Evolutionary conservation across 1,140 invertebrate species (phyloP), one percentile per base, ranked within the genome.

Genomic region (Propsilocerus akamusi): DNA sequence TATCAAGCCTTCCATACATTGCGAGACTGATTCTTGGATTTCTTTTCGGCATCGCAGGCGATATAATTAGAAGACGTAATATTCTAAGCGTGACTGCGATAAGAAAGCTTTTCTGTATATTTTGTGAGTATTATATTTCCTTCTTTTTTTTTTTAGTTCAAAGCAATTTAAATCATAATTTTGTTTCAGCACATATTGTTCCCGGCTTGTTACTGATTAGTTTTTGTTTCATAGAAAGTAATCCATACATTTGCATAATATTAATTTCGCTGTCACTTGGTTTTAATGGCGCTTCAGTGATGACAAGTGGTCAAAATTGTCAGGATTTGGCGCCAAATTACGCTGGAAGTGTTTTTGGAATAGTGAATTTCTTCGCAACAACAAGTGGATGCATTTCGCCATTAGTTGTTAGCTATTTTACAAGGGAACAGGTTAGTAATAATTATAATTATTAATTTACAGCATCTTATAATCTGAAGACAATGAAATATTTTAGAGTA

Each of bases 261-360:
- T 71, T 86, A 54, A 71, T 86, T 51, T 81, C 81, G 11, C 57
- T 82, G 32, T 84, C 86, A 0, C 71, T 90, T 55, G 79, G 83
- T 1, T 74, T 86, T 17, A 87, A 88, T 53, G 88, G 88, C 0
- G 85, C 87, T 32, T 81, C 83, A 0, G 86, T 84, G 20, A 72
- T 86, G 48, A 87, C 86, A 0, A 90, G 77, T 66, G 72, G 86
- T 57, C 79, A 83, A 57, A 91, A 91, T 61, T 83, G 86, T 53
- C 78, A 92, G 65, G 85, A 89, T 65, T 66, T 90, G 26, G 81
- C 85, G 0, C 81, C 81, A 2, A 89, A 86, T 63, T 85, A 75
- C 68, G 86, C 86, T 17, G 82, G 81, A 28, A 78, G 79, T 2
- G 59, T 84, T 7, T 83, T 83, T 52, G 81, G 82, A 17, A 77